A percentile compares a stretch with the other conserved stretches of the same genome.
phyloP scores from a whole-genome alignment of 2,888 invertebrate species.

The Agrochola lota region DNA sequence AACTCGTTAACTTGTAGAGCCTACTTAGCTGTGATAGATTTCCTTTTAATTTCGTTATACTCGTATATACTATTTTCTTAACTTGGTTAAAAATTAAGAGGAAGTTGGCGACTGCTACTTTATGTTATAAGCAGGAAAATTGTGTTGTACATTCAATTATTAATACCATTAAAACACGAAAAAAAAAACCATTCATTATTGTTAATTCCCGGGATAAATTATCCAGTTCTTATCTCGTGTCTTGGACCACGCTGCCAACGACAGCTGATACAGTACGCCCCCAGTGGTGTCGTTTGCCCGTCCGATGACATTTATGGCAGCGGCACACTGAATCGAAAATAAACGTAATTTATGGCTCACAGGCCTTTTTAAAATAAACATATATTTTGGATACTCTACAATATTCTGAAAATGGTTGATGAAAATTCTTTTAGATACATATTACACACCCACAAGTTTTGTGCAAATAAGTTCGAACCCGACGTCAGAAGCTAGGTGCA shows the following conservation, averaged over 20 bases:
- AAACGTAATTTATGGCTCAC: conserved; percentile 75
- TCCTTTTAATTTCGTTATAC: too few relatives aligned
- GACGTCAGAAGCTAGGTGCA: background rate
- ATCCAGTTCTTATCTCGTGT: background rate
- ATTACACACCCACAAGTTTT: too few relatives aligned
- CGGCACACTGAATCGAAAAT: conserved; percentile 71
- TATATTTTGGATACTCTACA: conserved; percentile 32
- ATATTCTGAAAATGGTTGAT: conserved; percentile 32
- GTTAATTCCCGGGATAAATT: background rate
- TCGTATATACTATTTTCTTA: too few relatives aligned
- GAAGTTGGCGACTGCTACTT: too few relatives aligned
- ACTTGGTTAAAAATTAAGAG: too few relatives aligned
- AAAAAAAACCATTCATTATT: too few relatives aligned
- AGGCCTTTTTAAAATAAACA: conserved; percentile 62
- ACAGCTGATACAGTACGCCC: conserved; percentile 77
- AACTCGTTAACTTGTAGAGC: too few relatives aligned
- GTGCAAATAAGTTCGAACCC: too few relatives aligned
- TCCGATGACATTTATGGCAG: conserved; percentile 81
- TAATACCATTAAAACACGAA: too few relatives aligned
- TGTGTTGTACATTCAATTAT: background rate
- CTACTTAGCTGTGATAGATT: too few relatives aligned
- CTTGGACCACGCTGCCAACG: conserved; percentile 58
- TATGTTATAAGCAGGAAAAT: background rate
- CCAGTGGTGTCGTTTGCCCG: conserved; percentile 78
- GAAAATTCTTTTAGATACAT: background rate